Base-by-base conservation (phyloP, 2,113 vertebrate genomes). In the Fregata magnificens region DNA sequence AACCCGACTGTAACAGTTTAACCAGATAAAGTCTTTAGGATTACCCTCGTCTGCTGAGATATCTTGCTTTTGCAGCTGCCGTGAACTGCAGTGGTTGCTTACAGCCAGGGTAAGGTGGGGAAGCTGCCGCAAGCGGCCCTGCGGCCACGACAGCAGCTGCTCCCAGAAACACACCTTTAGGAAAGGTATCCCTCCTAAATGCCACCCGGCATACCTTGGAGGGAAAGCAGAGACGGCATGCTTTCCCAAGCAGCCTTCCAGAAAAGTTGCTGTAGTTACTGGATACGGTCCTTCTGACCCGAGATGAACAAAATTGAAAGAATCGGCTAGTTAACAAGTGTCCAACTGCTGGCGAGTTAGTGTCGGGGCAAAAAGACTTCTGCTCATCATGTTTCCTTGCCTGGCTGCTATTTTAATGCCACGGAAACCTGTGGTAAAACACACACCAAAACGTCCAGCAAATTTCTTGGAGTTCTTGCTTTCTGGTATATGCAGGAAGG, bases 1-100 rank as follows among this genome's bases (percentile, higher is more conserved):
- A 50, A 16, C 0, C 16, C 14, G 28, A 1, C 16, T 13, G 24
- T 28, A 49, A 3, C 5, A 11, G 9, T 10, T 45, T 24, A 17
- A 40, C 24, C 34, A 9, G 44, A 17, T 34, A 1, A 47, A 87
- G 4, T 12, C 20, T 65, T 44, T 21, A n/a, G 40, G 26, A 21
- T 42, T 18, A 3, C 18, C 61, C 13, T 66, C 58, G 21, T 21
- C 40, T 71, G 42, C 47, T 26, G 22, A 5, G n/a, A n/a, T n/a
- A n/a, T 56, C 19, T 58, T 13, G 5, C 18, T 45, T 66, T 24
- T 26, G 70, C 52, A 40, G 31, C 38, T 25, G 0, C 42, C 32
- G n/a, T 6, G 62, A 61, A 2, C 10, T 31, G 36, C 53, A 19
- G 36, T 1, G 61, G 10, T 36, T 22, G 44, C 61, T 36, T 2